These are phyloP conservation scores for Crypturellus undulatus DNA, from an alignment of 2,113 vertebrate genomes.

Conservation along the genomic window DNA sequence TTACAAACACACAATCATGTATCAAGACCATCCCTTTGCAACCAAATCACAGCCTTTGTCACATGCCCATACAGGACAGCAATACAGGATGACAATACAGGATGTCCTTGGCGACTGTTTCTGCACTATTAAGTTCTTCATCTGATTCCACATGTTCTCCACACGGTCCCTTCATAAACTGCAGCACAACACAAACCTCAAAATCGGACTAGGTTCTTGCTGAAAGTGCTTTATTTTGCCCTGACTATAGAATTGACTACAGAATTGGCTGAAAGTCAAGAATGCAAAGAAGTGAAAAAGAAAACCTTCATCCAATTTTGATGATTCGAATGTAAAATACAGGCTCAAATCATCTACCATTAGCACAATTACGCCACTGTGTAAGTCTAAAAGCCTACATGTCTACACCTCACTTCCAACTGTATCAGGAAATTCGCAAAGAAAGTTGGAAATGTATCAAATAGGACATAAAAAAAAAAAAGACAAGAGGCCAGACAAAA, in stretches of 20 bases:
- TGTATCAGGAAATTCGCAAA: background rate
- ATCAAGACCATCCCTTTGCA: background rate
- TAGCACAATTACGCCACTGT: background rate
- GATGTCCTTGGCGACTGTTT: background rate
- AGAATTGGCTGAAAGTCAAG: background rate
- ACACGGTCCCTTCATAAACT: accelerated
- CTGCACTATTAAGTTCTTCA: background rate
- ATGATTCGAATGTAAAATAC: background rate
- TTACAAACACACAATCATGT: background rate
- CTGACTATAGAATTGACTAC: background rate
- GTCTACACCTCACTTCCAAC: background rate
- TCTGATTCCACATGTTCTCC: background rate
- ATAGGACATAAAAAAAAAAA: background rate
- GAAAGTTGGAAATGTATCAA: background rate
- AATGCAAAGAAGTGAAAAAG: background rate
- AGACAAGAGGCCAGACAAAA: background rate
- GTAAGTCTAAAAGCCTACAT: background rate
- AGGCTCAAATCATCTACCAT: background rate
- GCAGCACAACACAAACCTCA: background rate
- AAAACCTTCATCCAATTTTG: background rate
- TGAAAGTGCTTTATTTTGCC: background rate
- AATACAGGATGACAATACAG: background rate
- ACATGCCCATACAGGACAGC: background rate
- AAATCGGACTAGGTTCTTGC: background rate
- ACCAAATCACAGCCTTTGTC: background rate